Evolutionary conservation across 2,113 vertebrate genomes (phyloP).

Genomic region (Mobula hypostoma): DNA sequence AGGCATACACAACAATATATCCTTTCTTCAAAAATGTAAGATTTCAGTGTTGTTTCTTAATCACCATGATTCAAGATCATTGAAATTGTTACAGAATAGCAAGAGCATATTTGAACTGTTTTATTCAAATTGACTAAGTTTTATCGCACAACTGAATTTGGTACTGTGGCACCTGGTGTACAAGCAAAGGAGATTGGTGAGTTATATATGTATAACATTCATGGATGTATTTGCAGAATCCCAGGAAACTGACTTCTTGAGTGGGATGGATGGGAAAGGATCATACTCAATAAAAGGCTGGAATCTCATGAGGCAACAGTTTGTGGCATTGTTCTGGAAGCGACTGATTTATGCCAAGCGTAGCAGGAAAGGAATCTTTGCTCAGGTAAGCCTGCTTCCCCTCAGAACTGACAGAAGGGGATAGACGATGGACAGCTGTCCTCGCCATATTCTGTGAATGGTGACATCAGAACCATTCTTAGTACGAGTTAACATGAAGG

Average conservation of each 20-base stretch:
- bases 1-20: not conserved
- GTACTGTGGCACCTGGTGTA: not conserved
- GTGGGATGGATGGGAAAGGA: slow-evolving; percentile 76
- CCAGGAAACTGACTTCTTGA: slow-evolving; percentile 79
- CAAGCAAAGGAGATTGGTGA: not conserved
- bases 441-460: not conserved
- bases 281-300: slow-evolving; percentile 79
- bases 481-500: not conserved
- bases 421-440: too few relatives aligned
- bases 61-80: not conserved
- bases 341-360: slow-evolving; percentile 81
- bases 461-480: not conserved
- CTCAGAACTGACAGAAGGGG: not conserved
- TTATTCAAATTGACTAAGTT: not conserved
- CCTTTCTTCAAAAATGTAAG: not conserved
- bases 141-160: not conserved
- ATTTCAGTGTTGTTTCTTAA: not conserved
- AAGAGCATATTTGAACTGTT: not conserved
- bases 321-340: slow-evolving; percentile 89
- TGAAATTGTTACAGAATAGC: not conserved
- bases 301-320: slow-evolving; percentile 84
- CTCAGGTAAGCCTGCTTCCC: slow-evolving; percentile 69
- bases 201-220: not conserved
- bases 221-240: slow-evolving; percentile 57
- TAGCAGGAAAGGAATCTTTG: slow-evolving; percentile 92